Evolutionary conservation across 2,797 vertebrate species (phyloP), one percentile per base, ranked within the genome.

Genomic region (Microchirus variegatus): DNA sequence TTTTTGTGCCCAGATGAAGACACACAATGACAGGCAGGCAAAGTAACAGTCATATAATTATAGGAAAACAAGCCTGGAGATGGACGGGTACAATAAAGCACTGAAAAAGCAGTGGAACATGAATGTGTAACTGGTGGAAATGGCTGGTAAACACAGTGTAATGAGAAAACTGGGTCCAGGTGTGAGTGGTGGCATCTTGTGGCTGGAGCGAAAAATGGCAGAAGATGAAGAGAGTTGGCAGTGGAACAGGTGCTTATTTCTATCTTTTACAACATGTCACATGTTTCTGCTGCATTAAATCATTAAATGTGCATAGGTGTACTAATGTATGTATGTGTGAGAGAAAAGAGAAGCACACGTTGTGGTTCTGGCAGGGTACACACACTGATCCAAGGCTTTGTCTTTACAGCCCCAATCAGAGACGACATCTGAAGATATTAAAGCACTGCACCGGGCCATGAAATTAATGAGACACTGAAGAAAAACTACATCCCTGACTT

Each of bases 391-490:
- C 53, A 59, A 47, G 42, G 61, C 72, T 82, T 81, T 85, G 70
- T 71, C 81, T 89, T 88, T 88, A 85, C 67, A 53, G 73, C 75
- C 60, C 54, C 70, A 81, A 89, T 84, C 85, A 81, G 78, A 83
- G 77, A 84, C 74, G 56, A 82, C 81, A 83, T 79, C 65, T 81
- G 59, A 79, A 76, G 74, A 74, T 82, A 85, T 88, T 89, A 81
- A 88, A 80, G 70, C 76, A 46, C 55, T 58, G 40, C 7, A 43
- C 73, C 47, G 69, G 70, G 77, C 80, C 65, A 61, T 89, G 76
- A 89, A 85, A 81, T 87, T 85, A 91, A 89, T 83, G 83, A 84
- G 63, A 78, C 81, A 78, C 62, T 73, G 63, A 78, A 74, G 83
- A 68, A 75, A 76, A 83, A 72, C 59, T 44, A 64, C 63, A 67